These are phyloP conservation scores for Stenodera caucasica DNA, from an alignment of 2,888 invertebrate species.

Conservation along the genomic window DNA sequence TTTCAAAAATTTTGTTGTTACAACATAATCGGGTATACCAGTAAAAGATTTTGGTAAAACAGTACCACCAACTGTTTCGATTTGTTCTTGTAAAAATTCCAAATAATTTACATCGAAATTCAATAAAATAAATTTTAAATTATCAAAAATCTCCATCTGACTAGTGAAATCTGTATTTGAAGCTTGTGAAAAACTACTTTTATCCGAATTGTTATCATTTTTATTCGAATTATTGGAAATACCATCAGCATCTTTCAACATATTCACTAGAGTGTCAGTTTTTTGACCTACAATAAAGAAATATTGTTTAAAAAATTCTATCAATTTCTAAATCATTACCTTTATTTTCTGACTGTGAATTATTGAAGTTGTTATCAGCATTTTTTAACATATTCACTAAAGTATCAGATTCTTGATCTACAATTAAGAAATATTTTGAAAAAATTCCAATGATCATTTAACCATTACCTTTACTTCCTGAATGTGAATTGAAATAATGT, in stretches of 20 bases:
- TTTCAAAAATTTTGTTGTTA: conserved; percentile 63
- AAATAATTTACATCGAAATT: conserved; percentile 56
- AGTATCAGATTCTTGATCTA: too few species aligned
- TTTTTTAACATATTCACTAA: too few species aligned
- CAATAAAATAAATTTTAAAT: conserved; percentile 51
- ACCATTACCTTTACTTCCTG: conserved; percentile 25
- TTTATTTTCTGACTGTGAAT: conserved; percentile 21
- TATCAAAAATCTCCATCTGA: conserved; percentile 32
- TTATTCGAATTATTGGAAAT: conserved; percentile 4
- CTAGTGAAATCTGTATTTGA: conserved; percentile 8
- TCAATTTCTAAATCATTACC: conserved; percentile 15
- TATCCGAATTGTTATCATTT: background rate
- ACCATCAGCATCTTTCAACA: conserved; percentile 35
- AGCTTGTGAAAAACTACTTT: background rate
- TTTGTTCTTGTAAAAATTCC: conserved; percentile 54
- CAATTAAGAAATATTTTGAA: conserved; percentile 6
- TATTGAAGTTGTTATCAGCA: background rate
- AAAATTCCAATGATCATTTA: background rate
- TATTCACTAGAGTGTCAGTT: conserved; percentile 46
- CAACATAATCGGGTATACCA: conserved; percentile 66
- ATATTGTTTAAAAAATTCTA: background rate
- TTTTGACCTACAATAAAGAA: conserved; percentile 23
- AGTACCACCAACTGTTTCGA: conserved; percentile 61
- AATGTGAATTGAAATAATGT: conserved; percentile 42
- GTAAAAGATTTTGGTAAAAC: conserved; percentile 56